phyloP scores from a whole-genome alignment of 1,140 invertebrate species.

The Arctopsyche grandis region DNA sequence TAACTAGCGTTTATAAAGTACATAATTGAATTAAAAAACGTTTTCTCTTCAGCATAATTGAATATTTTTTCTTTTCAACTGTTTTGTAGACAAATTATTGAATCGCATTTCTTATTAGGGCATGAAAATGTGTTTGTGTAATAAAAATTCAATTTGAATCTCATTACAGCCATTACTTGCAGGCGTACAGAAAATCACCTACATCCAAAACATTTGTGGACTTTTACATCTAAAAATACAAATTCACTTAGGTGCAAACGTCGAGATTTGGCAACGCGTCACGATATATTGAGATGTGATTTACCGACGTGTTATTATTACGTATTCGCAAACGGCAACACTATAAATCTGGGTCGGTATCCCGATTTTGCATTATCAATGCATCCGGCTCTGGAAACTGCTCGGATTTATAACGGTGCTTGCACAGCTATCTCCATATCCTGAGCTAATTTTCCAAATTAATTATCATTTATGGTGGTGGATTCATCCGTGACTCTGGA shows the following conservation, averaged over 20 bases:
- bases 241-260: no score
- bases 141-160: background rate
- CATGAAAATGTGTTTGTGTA: background rate
- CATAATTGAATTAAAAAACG: no score
- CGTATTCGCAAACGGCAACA: background rate
- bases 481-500: slow-evolving; percentile 5
- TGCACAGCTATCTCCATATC: slow-evolving; percentile 8
- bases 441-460: slow-evolving; percentile 40
- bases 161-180: no score
- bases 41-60: no score
- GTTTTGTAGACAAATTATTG: background rate
- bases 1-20: no score
- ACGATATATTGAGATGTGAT: background rate
- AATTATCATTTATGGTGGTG: slow-evolving; percentile 37
- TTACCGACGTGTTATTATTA: background rate
- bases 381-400: slow-evolving; percentile 10
- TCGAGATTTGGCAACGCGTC: background rate
- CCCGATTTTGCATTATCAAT: slow-evolving; percentile 38
- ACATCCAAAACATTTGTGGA: no score
- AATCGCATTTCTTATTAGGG: background rate
- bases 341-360: background rate
- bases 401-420: slow-evolving; percentile 25
- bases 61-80: no score
- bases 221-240: no score
- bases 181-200: no score